Evolutionary conservation across 30 jellyfish, hydroid and myxozoan species (phyloP), one percentile per base, ranked within the genome.

Genomic region (Cassiopea xamachana): DNA sequence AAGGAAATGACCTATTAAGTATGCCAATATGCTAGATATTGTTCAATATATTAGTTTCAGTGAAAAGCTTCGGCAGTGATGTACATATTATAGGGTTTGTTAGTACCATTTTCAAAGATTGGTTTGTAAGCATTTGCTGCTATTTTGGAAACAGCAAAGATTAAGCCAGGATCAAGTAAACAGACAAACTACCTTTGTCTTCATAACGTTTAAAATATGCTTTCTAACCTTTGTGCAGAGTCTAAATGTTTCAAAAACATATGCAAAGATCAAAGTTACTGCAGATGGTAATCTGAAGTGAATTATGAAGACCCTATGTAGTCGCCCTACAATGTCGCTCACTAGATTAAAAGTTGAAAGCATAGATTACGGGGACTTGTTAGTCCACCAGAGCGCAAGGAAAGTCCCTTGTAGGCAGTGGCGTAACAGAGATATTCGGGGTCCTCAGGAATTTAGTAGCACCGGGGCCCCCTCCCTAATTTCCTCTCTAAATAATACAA

Each of bases 111-210:
- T 45, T 43, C 83, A 45, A 74, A 59, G 48, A 50, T 50, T 59
- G 73, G 87, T 78, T 78, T 78, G 84, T 78, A 58, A 49, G 87
- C 75, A 78, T 2, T 48, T 78, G 74, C 73, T n/a, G 51, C 13
- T 78, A 58, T 78, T 78, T 78, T 59, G 17, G 19, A 47, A 78
- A 78, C 87, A 78, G 59, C 12, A 19, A 48, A 78, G 87, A 78
- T 78, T 48, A 78, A 48, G 27, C n/a, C 55, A 2, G 8, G 74
- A 49, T 49, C 55, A 78, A 78, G 1, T 49, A 59, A n/a, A 6
- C 55, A 78, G 46, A 48, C 59, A 2, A 46, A 50, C 71, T 46
- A 47, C 74, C 15, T 50, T 78, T 78, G 73, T 5, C 27, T 14
- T 49, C 55, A 58, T 48, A 39, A 7, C 87, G 2, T 5, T 78